These are phyloP conservation scores for Drosophila anomalipes DNA, from an alignment of 2,888 invertebrate genomes.

Conservation along the genomic window DNA sequence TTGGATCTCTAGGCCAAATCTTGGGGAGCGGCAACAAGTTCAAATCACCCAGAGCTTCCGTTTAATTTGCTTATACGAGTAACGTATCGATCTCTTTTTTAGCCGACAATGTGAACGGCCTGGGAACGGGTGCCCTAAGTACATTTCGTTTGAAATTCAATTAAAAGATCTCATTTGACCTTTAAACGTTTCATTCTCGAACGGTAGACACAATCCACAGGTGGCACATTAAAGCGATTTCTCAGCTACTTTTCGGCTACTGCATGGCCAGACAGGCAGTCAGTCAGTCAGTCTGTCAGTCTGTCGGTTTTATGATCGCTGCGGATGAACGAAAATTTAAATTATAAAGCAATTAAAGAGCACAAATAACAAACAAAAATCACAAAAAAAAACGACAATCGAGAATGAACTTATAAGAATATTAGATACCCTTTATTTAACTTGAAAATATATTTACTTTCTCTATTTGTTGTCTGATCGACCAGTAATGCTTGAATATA, in stretches of 20 bases:
- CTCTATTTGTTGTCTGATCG: neutral
- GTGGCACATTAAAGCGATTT: slow-evolving; percentile 51
- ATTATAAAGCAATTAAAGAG: slow-evolving; percentile 76
- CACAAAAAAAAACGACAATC: neutral
- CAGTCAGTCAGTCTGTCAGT: slow-evolving; percentile 9
- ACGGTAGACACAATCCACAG: slow-evolving; percentile 41
- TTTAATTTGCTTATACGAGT: slow-evolving; percentile 56
- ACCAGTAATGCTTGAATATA: neutral
- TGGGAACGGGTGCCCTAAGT: slow-evolving; percentile 53
- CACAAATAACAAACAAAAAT: slow-evolving; percentile 33
- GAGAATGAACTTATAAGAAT: neutral
- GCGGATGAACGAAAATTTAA: slow-evolving; percentile 70
- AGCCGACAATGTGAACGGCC: neutral
- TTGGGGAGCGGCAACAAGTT: slow-evolving; percentile 22
- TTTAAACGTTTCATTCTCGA: slow-evolving; percentile 59
- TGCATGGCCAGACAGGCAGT: slow-evolving; percentile 50
- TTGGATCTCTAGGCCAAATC: slow-evolving; percentile 23
- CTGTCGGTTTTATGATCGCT: slow-evolving; percentile 44
- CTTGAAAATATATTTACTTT: neutral
- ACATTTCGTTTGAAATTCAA: slow-evolving; percentile 80
- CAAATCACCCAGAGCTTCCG: slow-evolving; percentile 56
- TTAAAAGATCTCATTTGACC: slow-evolving; percentile 67
- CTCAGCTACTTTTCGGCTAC: slow-evolving; percentile 53
- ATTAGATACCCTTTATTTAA: neutral
- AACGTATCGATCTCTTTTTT: slow-evolving; percentile 13